phyloP scores from a whole-genome alignment of 2,797 vertebrate genomes.

The Enteromius radiatus region DNA sequence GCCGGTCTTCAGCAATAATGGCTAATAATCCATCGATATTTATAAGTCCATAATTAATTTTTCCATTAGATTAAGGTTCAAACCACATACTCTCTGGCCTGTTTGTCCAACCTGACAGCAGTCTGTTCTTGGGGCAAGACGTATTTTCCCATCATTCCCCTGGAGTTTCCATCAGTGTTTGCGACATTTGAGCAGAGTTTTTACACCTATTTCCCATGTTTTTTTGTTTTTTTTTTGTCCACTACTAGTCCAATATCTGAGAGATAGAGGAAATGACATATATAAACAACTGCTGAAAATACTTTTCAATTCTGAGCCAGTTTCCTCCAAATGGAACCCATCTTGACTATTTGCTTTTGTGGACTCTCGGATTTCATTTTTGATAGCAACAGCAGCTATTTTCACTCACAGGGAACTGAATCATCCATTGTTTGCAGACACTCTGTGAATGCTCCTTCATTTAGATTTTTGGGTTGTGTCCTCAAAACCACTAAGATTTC shows the following conservation, averaged over 20 bases:
- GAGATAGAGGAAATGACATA: background rate
- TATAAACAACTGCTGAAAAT: slow-evolving; percentile 1
- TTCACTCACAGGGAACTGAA: background rate
- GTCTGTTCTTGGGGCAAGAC: background rate
- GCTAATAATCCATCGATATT: background rate
- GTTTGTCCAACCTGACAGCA: background rate
- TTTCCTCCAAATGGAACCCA: background rate
- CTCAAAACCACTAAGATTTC: background rate
- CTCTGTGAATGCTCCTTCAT: background rate
- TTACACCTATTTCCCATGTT: background rate
- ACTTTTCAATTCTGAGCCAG: background rate
- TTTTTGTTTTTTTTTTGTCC: background rate
- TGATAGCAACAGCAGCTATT: background rate
- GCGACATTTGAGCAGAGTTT: background rate
- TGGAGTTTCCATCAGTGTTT: background rate
- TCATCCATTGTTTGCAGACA: background rate
- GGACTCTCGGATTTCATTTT: background rate
- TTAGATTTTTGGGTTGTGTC: background rate
- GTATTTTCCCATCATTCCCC: slow-evolving; percentile 1
- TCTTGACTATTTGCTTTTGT: slow-evolving; percentile 12
- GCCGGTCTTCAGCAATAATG: background rate
- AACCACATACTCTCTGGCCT: background rate
- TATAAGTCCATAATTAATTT: background rate
- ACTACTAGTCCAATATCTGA: background rate
- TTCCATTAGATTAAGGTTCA: background rate